Percentiles rank a stretch among this genome's conserved stretches.
phyloP scores from a whole-genome alignment of 2,888 invertebrate species.

The Nematopogon swammerdamellus region DNA sequence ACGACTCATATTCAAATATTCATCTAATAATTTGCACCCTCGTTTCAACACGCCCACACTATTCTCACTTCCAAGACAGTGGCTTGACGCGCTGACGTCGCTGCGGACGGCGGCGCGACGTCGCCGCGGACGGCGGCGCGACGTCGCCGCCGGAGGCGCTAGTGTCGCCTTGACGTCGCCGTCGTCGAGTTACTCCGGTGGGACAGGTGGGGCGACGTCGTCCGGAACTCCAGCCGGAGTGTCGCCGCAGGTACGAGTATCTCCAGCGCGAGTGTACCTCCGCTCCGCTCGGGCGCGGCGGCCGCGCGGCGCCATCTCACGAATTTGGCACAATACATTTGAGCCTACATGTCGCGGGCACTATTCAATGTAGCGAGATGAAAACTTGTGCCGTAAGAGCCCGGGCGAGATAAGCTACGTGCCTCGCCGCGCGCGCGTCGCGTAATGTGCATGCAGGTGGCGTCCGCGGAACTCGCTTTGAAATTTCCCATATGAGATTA shows the following conservation, averaged over 20 bases:
- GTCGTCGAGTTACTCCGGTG: background rate
- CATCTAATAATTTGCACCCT: too few relatives aligned
- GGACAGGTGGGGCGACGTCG: conserved; percentile 3
- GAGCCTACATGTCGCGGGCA: conserved; percentile 18
- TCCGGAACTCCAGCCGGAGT: conserved; percentile 4
- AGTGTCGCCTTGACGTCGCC: background rate
- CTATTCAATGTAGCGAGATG: conserved; percentile 32
- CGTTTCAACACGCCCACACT: too few relatives aligned
- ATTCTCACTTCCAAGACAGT: too few relatives aligned
- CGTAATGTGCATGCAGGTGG: conserved; percentile 1
- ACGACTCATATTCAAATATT: too few relatives aligned
- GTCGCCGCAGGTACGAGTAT: conserved; percentile 5
- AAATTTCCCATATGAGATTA: background rate
- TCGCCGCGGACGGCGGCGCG: background rate
- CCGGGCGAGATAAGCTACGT: conserved; percentile 17
- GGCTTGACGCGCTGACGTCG: background rate
- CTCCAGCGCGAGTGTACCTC: background rate
- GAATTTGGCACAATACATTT: conserved; percentile 14
- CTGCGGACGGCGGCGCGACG: too few relatives aligned
- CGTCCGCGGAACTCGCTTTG: background rate
- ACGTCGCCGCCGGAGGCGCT: background rate
- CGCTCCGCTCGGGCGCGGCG: conserved; percentile 8
- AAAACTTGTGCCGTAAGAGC: conserved; percentile 38
- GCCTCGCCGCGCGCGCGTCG: too few relatives aligned
- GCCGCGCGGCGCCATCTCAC: conserved; percentile 11